These are phyloP conservation scores for Camptogramma bilineatum DNA, from an alignment of 2,888 invertebrate genomes.

Conservation along the genomic window DNA sequence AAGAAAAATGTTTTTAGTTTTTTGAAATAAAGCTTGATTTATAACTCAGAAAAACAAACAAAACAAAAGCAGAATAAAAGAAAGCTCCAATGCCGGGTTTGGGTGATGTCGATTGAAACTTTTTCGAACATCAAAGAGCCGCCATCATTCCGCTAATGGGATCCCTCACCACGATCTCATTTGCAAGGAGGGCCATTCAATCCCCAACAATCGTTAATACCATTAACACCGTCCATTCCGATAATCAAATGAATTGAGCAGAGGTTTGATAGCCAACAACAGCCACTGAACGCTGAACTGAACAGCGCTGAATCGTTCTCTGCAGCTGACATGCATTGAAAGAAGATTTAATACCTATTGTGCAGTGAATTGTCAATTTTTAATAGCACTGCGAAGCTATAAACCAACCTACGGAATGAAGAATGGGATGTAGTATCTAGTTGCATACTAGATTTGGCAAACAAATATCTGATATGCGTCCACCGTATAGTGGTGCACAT, in stretches of 20 bases:
- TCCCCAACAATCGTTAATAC: slow-evolving; percentile 46
- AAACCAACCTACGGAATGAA: background rate
- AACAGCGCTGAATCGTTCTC: slow-evolving; percentile 42
- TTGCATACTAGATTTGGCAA: background rate
- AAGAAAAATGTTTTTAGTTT: too few relatives aligned
- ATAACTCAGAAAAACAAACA: background rate
- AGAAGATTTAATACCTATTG: slow-evolving; percentile 55
- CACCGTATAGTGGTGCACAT: background rate
- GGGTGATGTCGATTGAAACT: background rate
- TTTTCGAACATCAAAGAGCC: slow-evolving; percentile 9
- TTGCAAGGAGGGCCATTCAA: slow-evolving; percentile 38
- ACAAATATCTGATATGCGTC: background rate
- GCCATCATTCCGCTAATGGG: slow-evolving; percentile 20
- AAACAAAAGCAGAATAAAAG: background rate
- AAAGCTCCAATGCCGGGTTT: background rate
- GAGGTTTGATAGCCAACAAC: slow-evolving; percentile 45
- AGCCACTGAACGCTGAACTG: slow-evolving; percentile 7
- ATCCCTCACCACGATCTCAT: slow-evolving; percentile 31
- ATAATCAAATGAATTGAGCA: slow-evolving; percentile 48
- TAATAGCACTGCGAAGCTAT: slow-evolving; percentile 19
- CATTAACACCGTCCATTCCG: slow-evolving; percentile 52
- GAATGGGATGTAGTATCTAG: background rate
- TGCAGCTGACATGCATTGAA: slow-evolving; percentile 55
- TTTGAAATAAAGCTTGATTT: background rate
- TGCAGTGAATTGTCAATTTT: slow-evolving; percentile 26